A percentile compares a stretch with the other conserved stretches of the same genome.
Evolutionary conservation across 2,797 vertebrate species (phyloP).

Genomic region (Spinus pinus): DNA sequence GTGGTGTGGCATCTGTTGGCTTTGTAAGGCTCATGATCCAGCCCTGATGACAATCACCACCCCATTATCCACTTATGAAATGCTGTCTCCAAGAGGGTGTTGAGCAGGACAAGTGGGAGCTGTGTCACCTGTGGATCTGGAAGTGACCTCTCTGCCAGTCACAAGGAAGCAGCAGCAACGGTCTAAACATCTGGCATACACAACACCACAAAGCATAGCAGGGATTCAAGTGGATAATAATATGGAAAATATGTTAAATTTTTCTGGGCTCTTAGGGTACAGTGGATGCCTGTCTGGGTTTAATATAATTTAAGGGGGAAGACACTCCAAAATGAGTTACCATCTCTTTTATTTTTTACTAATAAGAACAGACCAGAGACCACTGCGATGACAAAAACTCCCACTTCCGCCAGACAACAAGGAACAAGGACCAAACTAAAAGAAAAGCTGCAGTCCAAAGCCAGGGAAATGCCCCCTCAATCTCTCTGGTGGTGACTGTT

Average conservation of each 20-base stretch:
- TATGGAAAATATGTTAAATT: neutral
- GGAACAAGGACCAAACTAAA: neutral
- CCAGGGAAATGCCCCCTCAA: neutral
- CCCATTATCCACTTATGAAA: neutral
- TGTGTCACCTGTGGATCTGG: neutral
- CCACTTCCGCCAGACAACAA: neutral
- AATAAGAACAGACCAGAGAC: neutral
- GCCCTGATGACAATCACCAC: neutral
- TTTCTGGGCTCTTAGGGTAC: neutral
- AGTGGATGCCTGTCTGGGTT: neutral
- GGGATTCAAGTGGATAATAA: neutral
- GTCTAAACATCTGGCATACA: neutral
- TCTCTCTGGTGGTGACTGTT: neutral
- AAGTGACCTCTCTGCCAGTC: accelerated
- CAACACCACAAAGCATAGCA: neutral
- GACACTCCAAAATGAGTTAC: neutral
- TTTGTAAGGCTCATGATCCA: neutral
- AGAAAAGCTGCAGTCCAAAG: neutral
- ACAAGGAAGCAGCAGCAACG: neutral
- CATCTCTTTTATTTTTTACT: neutral
- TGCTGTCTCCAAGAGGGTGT: neutral
- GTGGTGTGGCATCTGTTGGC: neutral
- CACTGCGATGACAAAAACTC: neutral
- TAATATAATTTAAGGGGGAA: neutral
- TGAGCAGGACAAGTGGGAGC: neutral